Percentiles rank a stretch among this genome's conserved stretches.
phyloP scores from a whole-genome alignment of 2,797 vertebrate species.

The Ptychadena robeensis region DNA sequence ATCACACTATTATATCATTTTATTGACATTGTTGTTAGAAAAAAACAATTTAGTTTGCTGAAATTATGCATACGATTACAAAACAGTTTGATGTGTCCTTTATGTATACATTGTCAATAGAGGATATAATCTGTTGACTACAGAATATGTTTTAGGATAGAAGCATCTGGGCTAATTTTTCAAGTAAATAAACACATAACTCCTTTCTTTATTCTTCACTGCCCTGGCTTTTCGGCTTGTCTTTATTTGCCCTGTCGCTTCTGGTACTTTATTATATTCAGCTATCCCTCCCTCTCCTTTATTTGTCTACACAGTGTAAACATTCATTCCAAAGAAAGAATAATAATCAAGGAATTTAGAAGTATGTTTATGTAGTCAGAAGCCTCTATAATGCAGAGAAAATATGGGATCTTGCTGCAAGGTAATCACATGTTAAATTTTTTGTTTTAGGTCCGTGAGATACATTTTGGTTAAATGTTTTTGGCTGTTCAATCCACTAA shows the following conservation, averaged over 20 bases:
- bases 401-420: constrained; percentile 32
- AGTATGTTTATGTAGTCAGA: constrained; percentile 18
- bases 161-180: not conserved
- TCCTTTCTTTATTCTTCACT: not conserved
- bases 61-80: too few relatives aligned
- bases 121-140: not conserved
- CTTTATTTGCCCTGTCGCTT: too few relatives aligned
- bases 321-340: constrained; percentile 25
- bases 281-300: too few relatives aligned
- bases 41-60: too few relatives aligned
- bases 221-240: not conserved
- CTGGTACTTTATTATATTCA: too few relatives aligned
- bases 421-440: not conserved
- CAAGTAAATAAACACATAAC: constrained; percentile 5
- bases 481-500: too few relatives aligned
- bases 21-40: too few relatives aligned
- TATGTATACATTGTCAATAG: too few relatives aligned
- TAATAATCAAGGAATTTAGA: constrained; percentile 33
- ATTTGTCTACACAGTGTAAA: constrained; percentile 24
- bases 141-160: not conserved
- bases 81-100: too few relatives aligned
- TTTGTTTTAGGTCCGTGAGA: not conserved
- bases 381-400: constrained; percentile 7
- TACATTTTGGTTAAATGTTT: too few relatives aligned
- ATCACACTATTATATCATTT: too few relatives aligned